These are phyloP conservation scores for Trichogramma evanescens DNA, from an alignment of 2,888 invertebrate genomes.

Conservation along the genomic window DNA sequence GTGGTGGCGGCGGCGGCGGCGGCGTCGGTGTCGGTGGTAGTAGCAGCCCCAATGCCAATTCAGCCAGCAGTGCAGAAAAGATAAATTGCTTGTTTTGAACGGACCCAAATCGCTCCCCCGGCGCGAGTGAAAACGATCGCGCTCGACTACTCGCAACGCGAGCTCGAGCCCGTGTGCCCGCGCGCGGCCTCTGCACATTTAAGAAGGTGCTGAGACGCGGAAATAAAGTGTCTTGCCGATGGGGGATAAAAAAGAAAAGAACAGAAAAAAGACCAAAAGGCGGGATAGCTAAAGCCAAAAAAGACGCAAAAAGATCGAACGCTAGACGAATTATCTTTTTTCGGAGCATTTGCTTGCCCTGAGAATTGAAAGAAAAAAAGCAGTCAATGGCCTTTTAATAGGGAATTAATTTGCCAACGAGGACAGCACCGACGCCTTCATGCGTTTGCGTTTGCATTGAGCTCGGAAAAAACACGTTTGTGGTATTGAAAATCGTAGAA, in stretches of 20 bases:
- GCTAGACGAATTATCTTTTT: constrained; percentile 5
- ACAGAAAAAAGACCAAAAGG: not conserved
- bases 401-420: not conserved
- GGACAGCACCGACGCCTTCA: too few relatives aligned
- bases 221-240: constrained; percentile 20
- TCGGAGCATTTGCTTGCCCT: constrained; percentile 6
- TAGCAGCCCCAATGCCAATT: constrained; percentile 27
- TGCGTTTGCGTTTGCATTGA: too few relatives aligned
- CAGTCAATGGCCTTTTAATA: constrained; percentile 12
- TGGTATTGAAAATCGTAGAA: too few relatives aligned
- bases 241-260: not conserved
- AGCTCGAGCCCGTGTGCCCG: not conserved
- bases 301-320: not conserved
- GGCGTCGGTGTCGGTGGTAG: constrained; percentile 10
- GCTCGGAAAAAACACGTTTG: too few relatives aligned
- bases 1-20: constrained; percentile 11
- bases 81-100: constrained; percentile 43
- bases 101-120: constrained; percentile 29
- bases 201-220: constrained; percentile 25
- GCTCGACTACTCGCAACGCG: not conserved
- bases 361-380: constrained; percentile 10
- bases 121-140: constrained; percentile 22
- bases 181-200: not conserved
- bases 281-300: not conserved
- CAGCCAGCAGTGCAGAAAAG: constrained; percentile 39